Percentiles rank a stretch among this genome's conserved stretches.
phyloP scores from a whole-genome alignment of 2,113 vertebrate genomes.

The Mirounga angustirostris region DNA sequence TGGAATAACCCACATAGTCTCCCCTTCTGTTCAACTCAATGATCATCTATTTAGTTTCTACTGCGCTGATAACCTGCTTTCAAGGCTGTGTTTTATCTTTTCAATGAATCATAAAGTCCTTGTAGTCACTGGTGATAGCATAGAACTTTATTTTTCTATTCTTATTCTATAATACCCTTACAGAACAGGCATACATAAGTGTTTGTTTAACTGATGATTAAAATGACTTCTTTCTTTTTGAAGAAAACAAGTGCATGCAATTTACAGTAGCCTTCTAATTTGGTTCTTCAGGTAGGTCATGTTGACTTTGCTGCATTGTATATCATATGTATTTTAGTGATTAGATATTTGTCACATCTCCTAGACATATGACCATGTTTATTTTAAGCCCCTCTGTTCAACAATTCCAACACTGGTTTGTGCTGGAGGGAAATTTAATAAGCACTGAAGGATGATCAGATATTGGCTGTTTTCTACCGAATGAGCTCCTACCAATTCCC shows the following conservation, averaged over 20 bases:
- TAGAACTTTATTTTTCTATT: background rate
- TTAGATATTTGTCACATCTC: constrained; percentile 21
- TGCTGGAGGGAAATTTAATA: constrained; percentile 42
- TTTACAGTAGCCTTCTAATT: background rate
- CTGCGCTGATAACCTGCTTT: background rate
- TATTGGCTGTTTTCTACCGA: constrained; percentile 6
- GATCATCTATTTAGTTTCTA: background rate
- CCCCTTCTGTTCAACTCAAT: background rate
- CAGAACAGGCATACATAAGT: background rate
- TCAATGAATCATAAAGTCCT: background rate
- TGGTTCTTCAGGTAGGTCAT: background rate
- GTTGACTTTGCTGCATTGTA: background rate
- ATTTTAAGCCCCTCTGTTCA: constrained; percentile 4
- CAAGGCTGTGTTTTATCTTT: constrained; percentile 5
- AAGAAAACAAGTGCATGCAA: background rate
- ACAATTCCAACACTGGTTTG: constrained; percentile 1
- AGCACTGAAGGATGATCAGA: background rate
- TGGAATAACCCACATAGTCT: background rate
- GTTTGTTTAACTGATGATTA: background rate
- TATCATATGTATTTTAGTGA: background rate
- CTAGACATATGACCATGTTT: background rate
- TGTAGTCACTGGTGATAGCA: background rate
- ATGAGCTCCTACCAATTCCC: background rate
- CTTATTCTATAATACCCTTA: background rate
- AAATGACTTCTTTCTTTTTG: constrained; percentile 19